These are phyloP conservation scores for Syrmaticus mikado DNA, from an alignment of 2,113 vertebrate species.

Conservation along the genomic window DNA sequence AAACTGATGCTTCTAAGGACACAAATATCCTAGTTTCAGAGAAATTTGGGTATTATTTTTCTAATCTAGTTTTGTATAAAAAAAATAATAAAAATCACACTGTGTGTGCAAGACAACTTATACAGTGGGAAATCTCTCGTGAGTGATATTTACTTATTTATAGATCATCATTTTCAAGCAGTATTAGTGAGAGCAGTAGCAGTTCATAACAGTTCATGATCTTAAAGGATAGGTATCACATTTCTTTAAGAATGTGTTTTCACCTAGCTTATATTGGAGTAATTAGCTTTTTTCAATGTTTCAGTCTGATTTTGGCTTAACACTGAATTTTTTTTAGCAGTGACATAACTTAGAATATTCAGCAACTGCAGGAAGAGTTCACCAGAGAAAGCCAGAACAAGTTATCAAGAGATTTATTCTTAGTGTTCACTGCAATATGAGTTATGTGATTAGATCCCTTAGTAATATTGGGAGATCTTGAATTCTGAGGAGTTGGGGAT, in stretches of 20 bases:
- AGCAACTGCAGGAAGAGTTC: neutral
- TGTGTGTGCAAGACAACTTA: neutral
- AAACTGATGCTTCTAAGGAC: rapidly evolving
- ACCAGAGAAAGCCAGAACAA: neutral
- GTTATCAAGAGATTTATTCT: neutral
- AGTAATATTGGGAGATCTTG: neutral
- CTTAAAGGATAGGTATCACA: neutral
- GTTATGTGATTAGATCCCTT: neutral
- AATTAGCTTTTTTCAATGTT: neutral
- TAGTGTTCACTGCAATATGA: neutral
- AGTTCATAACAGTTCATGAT: neutral
- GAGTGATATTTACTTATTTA: neutral
- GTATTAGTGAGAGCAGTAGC: neutral
- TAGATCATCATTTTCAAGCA: neutral
- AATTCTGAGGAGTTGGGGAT: neutral
- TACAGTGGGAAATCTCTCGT: neutral
- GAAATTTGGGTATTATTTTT: neutral
- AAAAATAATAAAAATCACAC: too few relatives aligned
- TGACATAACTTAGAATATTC: neutral
- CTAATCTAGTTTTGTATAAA: neutral
- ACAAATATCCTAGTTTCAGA: neutral
- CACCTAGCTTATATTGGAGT: neutral
- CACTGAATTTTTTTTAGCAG: neutral
- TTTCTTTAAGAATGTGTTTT: neutral
- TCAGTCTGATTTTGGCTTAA: neutral